Evolutionary conservation across 2,797 vertebrate genomes (phyloP).

Genomic region (Synaphobranchus kaupii): DNA sequence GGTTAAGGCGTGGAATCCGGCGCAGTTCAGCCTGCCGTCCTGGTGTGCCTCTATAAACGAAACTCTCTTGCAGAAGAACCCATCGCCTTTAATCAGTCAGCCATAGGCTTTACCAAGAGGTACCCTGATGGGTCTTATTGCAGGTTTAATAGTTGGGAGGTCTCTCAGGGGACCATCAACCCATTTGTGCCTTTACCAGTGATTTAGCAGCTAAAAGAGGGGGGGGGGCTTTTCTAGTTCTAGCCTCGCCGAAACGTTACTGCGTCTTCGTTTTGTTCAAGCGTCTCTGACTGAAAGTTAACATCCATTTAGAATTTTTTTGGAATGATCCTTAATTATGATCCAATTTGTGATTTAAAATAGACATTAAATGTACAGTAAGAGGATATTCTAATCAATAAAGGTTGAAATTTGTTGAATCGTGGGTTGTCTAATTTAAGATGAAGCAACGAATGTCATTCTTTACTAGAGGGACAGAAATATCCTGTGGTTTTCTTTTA

Average conservation of each 20-base stretch:
- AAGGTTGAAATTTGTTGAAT: not conserved
- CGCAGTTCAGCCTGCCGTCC: not conserved
- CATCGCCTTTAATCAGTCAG: not conserved
- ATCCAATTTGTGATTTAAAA: not conserved
- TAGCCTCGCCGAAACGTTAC: not conserved
- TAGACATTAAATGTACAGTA: not conserved
- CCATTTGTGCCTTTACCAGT: not conserved
- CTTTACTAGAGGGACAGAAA: not conserved
- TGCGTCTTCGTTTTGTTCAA: not conserved
- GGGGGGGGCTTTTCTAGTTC: not conserved
- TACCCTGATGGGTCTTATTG: not conserved
- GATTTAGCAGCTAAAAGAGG: not conserved
- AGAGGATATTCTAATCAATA: not conserved
- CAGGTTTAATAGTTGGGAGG: not conserved
- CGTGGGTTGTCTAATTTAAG: not conserved
- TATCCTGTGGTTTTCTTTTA: slow-evolving; percentile 1
- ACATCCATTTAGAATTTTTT: not conserved
- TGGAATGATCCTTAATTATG: not conserved
- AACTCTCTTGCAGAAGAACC: not conserved
- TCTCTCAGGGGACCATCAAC: not conserved
- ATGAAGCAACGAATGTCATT: not conserved
- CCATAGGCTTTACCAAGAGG: not conserved
- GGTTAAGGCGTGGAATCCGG: not conserved
- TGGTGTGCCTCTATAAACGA: not conserved
- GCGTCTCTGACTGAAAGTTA: slow-evolving; percentile 10